These are phyloP conservation scores for Irena cyanogastra DNA, from an alignment of 2,113 vertebrate genomes.

Conservation along the genomic window DNA sequence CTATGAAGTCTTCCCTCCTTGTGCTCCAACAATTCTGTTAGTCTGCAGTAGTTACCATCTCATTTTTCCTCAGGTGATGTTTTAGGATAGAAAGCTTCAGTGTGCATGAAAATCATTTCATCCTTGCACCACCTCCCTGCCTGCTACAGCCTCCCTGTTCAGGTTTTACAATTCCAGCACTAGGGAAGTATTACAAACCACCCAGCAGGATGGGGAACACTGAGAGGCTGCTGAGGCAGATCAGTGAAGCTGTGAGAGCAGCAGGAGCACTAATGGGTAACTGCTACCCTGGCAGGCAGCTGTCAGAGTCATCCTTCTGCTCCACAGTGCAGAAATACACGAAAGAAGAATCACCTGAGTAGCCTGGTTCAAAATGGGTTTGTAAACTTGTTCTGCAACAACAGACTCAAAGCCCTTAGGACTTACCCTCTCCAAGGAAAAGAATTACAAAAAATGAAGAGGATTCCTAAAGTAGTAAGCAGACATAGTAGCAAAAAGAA, in stretches of 20 bases:
- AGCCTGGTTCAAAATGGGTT: background rate
- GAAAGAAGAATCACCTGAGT: background rate
- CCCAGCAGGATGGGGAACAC: background rate
- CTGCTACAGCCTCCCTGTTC: background rate
- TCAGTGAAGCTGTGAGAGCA: background rate
- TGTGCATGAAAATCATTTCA: background rate
- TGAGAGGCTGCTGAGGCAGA: accelerated
- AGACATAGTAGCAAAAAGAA: background rate
- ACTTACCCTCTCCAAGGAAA: background rate
- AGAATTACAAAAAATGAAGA: background rate
- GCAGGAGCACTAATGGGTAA: background rate
- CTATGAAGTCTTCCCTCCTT: background rate
- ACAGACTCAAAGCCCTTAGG: background rate
- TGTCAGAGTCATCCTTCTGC: background rate
- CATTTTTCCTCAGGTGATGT: background rate
- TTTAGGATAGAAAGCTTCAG: background rate
- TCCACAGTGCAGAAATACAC: background rate
- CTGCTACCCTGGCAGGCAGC: background rate
- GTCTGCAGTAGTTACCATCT: background rate
- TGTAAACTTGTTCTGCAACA: background rate
- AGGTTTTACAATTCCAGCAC: background rate
- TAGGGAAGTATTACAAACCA: background rate
- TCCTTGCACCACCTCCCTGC: background rate
- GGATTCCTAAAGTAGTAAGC: background rate
- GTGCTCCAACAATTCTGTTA: background rate